Conservation (phyloP, 2,113 vertebrate genomes). For the Gambusia holbrooki region DNA sequence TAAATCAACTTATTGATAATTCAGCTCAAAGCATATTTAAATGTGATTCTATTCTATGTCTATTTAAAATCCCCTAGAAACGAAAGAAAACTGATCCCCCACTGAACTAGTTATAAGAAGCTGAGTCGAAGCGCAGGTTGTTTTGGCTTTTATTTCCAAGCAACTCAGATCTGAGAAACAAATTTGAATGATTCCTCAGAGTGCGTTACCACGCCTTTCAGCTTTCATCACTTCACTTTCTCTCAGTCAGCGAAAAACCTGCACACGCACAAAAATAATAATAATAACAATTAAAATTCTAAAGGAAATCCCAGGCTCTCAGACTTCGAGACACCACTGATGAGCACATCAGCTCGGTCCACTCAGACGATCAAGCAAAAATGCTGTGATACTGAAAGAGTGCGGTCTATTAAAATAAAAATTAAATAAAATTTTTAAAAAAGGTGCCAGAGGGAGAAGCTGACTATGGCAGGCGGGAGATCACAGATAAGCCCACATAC, state of each 20-base stretch:
- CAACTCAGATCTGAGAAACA: not conserved
- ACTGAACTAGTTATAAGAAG: not conserved
- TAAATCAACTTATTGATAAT: too few species aligned
- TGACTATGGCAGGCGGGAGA: constrained; percentile 46
- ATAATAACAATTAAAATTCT: too few species aligned
- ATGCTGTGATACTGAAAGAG: constrained; percentile 19
- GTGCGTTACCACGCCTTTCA: constrained; percentile 9
- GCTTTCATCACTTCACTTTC: constrained; percentile 14
- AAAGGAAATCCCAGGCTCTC: constrained; percentile 12
- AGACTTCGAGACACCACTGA: not conserved
- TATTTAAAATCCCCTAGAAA: too few species aligned
- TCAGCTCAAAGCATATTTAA: too few species aligned
- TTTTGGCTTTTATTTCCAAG: not conserved
- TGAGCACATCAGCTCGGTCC: constrained; percentile 14
- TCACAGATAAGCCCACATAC: constrained; percentile 45
- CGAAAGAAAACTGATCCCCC: not conserved
- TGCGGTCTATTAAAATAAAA: constrained; percentile 53
- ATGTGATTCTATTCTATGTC: too few species aligned
- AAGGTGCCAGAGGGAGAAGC: constrained; percentile 35
- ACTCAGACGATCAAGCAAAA: constrained; percentile 28
- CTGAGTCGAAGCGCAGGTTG: not conserved
- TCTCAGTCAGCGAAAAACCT: constrained; percentile 26
- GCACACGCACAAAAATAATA: constrained; percentile 1
- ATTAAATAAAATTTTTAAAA: not conserved
- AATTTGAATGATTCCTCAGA: constrained; percentile 29